These are phyloP conservation scores for Archaeoteleia sp. DNA, from an alignment of 2,888 invertebrate genomes.

Conservation along the genomic window DNA sequence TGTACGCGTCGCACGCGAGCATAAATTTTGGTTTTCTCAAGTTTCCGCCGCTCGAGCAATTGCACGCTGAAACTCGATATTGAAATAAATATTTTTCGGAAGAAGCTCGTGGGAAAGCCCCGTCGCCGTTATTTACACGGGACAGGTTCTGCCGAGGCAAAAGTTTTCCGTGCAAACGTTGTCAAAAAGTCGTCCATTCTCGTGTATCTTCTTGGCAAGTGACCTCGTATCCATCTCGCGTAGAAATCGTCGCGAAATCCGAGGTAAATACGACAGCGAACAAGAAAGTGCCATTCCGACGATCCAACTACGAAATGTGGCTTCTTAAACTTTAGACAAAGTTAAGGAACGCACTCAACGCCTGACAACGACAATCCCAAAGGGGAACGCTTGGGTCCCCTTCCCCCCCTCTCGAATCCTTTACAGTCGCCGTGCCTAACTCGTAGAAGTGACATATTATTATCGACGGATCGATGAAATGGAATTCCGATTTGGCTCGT, in stretches of 20 bases:
- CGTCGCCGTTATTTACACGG: constrained; percentile 2
- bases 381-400: constrained; percentile 1
- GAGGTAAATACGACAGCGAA: constrained; percentile 46
- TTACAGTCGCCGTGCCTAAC: constrained; percentile 35
- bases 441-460: constrained; percentile 39
- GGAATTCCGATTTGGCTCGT: constrained; percentile 36
- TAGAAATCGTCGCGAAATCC: constrained; percentile 28
- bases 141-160: not conserved
- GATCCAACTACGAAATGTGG: constrained; percentile 38
- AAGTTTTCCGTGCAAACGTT: constrained; percentile 3
- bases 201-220: constrained; percentile 8
- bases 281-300: constrained; percentile 45
- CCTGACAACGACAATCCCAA: constrained; percentile 23
- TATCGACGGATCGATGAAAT: constrained; percentile 39
- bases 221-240: constrained; percentile 18
- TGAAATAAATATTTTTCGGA: constrained; percentile 20
- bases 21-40: constrained; percentile 19
- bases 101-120: not conserved
- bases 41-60: constrained; percentile 12
- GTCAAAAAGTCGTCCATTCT: constrained; percentile 15
- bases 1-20: constrained; percentile 32
- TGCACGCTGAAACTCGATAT: constrained; percentile 6
- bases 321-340: constrained; percentile 50
- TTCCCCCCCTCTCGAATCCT: not conserved
- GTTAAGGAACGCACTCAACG: constrained; percentile 38